Base-by-base conservation (phyloP, 1,140 invertebrate genomes). In the Riptortus pedestris region DNA sequence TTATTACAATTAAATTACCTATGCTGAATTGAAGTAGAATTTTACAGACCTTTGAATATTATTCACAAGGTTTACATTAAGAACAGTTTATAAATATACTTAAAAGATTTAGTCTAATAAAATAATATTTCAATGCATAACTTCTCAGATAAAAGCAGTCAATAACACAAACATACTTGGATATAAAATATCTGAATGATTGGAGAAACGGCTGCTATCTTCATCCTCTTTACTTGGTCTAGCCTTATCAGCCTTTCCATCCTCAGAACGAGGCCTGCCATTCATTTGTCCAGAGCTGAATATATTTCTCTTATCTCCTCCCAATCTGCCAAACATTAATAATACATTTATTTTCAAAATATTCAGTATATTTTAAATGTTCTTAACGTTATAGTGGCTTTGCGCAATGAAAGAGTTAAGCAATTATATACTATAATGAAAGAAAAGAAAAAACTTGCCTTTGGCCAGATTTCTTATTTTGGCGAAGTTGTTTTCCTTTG, bases 251-350 rank as follows among this genome's bases (percentile, higher is more conserved):
- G 16, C 27, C 47, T 61, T 61, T 9, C 60, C 60, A 24, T 61
- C 60, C 18, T 61, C 60, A 22, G 38, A 43, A 2, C 38, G 60
- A 16, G 38, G 31, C 26, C 60, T 61, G 2, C 60, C 60, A 47
- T 61, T 61, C n/a, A 61, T 26, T 16, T 61, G 60, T 12, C 1
- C 38, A 2, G 60, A 43, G 27, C 29, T 61, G 38, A 43, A 61
- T 16, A 38, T 12, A 1, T 18, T 28, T 55, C 51, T 55, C 51
- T 55, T 55, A 1, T 55, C 51, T 9, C 24, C 24, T 24, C 24
- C 26, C 4, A 26, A 24, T 24, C 51, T 55, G 22, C 9, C 14
- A 38, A 5, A 38, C 31, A 38, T 38, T 7, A 38, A 38, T 7
- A 38, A 7, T 7, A 38, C 14, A 38, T 38, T 38, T 38, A 5